Base-by-base conservation (phyloP, 2,797 vertebrate genomes). In the Galagoides demidoff region DNA sequence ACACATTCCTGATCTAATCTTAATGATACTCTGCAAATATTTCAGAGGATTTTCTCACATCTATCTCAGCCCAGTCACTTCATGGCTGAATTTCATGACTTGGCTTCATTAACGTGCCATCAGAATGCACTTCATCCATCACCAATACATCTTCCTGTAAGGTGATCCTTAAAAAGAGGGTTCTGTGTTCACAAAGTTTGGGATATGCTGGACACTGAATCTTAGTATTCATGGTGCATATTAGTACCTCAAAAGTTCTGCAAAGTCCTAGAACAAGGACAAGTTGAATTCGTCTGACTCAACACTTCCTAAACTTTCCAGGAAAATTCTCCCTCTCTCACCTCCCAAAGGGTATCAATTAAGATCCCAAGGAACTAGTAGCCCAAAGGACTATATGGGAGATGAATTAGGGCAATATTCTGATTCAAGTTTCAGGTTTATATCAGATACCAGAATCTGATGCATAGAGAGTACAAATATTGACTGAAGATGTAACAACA, bases 11-110 rank as follows among this genome's bases (percentile, higher is more conserved):
- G 39, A 37, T 71, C 92, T 93, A 90, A 96, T 96, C 91, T 93
- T 64, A 95, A 90, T 92, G 71, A 97, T 68, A 70, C 71, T 84
- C 73, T 55, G 59, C 87, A 96, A 95, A 95, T 93, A 97, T 66
- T 90, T 94, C 76, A 89, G 59, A 73, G 4, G 2, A 59, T 92
- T 96, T 89, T 94, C 95, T 85, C 95, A 89, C 70, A 84, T 96
- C 68, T 89, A 90, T 31, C 27, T 43, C 59, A 85, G 70, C 55
- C 89, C 83, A 45, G 74, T 86, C 43, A 85, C 73, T 92, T 89
- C 70, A 90, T 59, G 57, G 93, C 25, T 92, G 61, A 89, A 87
- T 96, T 90, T 85, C 73, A 92, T 85, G 86, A 88, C 64, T 96
- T 92, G 59, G 73, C 45, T 82, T 96, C 81, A 49, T 92, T 94